Evolutionary conservation across 2,113 vertebrate species (phyloP), one percentile per base, ranked within the genome.

Genomic region (Puma concolor): DNA sequence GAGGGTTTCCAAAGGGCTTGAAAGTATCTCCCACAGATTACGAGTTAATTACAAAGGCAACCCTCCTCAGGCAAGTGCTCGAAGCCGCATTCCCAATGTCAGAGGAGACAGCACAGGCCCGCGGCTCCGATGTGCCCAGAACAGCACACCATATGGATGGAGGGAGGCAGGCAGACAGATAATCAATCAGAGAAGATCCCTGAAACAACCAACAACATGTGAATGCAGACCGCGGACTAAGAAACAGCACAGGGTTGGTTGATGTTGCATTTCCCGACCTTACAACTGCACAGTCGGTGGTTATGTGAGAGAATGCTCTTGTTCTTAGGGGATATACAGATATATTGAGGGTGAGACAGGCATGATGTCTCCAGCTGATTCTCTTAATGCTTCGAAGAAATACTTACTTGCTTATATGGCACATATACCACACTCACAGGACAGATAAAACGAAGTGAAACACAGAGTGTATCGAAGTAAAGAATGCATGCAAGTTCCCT

Each of bases 131-230:
- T 1, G 5, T 19, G 12, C 25, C 0, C 12, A 50, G 33, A 38
- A 12, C 15, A 1, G 1, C 6, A 19, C 44, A 15, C 38, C 41
- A 14, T 1, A 14, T 2, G 0, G 7, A 16, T 0, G 27, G 1
- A 0, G 14, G 27, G 1, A 0, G 14, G 72, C 1, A 60, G 57
- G 23, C 54, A 54, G 12, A 44, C 41, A 1, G 25, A 44, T 4
- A 3, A 13, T 29, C 72, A 4, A 8, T 76, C 7, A 2, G 11
- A 38, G 31, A 66, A 27, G n/a, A n/a, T 76, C 8, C 4, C 3
- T 1, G 1, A n/a, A 16, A n/a, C 15, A 69, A 16, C 3, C 6
- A 33, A 41, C 1, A 0, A 48, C 33, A 12, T 0, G 0, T 7
- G 38, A 50, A 1, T 11, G 17, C 2, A 27, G 25, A 31, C 12